Conservation (phyloP, 2,113 vertebrate genomes). For the Strigops habroptila region DNA sequence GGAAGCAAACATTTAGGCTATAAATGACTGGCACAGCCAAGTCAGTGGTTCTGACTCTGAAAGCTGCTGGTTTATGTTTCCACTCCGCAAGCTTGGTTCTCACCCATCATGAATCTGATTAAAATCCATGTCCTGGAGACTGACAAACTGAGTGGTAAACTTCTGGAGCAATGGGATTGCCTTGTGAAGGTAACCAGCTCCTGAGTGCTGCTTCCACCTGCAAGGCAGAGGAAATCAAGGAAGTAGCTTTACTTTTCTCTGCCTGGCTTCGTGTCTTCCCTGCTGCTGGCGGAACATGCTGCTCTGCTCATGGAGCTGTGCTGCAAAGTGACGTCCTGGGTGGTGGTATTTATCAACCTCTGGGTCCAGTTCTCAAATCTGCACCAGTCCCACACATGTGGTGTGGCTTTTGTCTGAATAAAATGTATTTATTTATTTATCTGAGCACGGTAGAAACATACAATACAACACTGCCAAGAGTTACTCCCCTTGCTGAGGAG, state of each 20-base stretch:
- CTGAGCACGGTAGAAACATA: background rate
- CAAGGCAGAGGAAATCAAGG: background rate
- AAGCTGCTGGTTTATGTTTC: background rate
- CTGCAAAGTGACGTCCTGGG: fast-evolving
- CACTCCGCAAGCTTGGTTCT: background rate
- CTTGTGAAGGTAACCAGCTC: background rate
- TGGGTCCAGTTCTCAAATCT: background rate
- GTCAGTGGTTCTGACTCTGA: background rate
- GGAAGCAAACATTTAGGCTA: background rate
- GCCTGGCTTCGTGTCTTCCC: background rate
- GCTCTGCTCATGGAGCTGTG: background rate
- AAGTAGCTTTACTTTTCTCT: background rate
- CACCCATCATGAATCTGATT: background rate
- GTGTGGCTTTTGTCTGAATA: background rate
- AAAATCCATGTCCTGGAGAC: background rate
- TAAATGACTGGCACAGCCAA: background rate
- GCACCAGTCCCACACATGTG: background rate
- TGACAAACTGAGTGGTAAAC: background rate
- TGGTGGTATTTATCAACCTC: background rate
- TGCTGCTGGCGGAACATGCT: fast-evolving
- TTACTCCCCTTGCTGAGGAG: background rate
- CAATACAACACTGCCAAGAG: background rate
- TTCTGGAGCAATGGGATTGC: background rate
- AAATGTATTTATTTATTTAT: background rate
- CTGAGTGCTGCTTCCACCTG: background rate